Evolutionary conservation across 1,140 invertebrate genomes (phyloP).

Genomic region (Mylabris phalerata): DNA sequence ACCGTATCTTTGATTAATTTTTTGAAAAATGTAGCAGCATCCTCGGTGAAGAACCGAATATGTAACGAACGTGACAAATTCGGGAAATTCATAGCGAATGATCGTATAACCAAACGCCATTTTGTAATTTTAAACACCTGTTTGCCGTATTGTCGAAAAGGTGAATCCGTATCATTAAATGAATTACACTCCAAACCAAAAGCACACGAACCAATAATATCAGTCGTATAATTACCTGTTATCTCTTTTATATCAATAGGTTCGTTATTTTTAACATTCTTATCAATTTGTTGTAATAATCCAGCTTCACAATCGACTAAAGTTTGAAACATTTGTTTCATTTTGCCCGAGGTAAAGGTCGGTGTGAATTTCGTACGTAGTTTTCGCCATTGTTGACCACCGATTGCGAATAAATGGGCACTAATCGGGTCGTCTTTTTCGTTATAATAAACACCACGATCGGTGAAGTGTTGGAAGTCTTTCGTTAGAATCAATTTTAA

Average conservation of each 20-base stretch:
- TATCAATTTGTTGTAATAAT: not conserved
- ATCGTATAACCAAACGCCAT: slow-evolving; percentile 12
- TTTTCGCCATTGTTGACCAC: too few relatives aligned
- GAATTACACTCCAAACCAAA: not conserved
- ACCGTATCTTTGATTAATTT: too few relatives aligned
- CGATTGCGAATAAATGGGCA: too few relatives aligned
- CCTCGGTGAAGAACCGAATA: too few relatives aligned
- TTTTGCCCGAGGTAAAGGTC: too few relatives aligned
- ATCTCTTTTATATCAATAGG: slow-evolving; percentile 33
- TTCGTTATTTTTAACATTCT: slow-evolving; percentile 11
- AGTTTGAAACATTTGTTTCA: too few relatives aligned
- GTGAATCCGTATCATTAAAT: not conserved
- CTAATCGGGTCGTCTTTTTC: too few relatives aligned
- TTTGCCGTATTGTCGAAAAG: slow-evolving; percentile 34
- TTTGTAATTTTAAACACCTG: slow-evolving; percentile 17
- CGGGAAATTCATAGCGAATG: slow-evolving; percentile 22
- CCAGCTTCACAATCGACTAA: not conserved
- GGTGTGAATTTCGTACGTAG: too few relatives aligned
- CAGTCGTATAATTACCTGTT: slow-evolving; percentile 27
- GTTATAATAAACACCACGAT: too few relatives aligned
- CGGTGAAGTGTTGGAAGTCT: too few relatives aligned
- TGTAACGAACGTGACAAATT: slow-evolving; percentile 19
- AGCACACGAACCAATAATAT: not conserved
- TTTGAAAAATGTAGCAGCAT: too few relatives aligned
- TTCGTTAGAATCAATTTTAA: too few relatives aligned